These are phyloP conservation scores for Eilema depressum DNA, from an alignment of 2,888 invertebrate species.

Conservation along the genomic window DNA sequence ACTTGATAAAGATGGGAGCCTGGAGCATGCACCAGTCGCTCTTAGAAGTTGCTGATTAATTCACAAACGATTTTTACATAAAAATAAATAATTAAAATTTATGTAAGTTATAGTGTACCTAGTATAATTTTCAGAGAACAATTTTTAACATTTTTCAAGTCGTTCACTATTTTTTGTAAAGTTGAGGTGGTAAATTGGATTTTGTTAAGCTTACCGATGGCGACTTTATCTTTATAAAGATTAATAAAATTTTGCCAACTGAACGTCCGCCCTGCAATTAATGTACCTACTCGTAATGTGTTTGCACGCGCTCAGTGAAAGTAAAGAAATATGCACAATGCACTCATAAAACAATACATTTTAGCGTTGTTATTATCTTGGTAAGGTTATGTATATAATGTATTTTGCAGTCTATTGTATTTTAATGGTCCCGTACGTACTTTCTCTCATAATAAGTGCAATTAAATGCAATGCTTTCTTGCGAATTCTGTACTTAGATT, in stretches of 20 bases:
- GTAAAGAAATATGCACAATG: background rate
- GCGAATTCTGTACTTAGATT: background rate
- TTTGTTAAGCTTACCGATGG: too few relatives aligned
- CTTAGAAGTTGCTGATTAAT: too few relatives aligned
- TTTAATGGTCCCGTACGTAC: background rate
- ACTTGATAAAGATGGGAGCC: too few relatives aligned
- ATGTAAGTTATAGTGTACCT: too few relatives aligned
- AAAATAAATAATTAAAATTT: too few relatives aligned
- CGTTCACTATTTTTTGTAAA: too few relatives aligned
- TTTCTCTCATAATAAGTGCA: background rate
- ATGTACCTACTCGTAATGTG: background rate
- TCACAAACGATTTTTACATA: too few relatives aligned
- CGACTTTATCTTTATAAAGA: too few relatives aligned
- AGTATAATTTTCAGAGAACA: too few relatives aligned
- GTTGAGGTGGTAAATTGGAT: too few relatives aligned
- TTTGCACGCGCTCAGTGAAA: background rate
- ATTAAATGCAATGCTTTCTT: background rate
- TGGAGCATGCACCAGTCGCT: too few relatives aligned
- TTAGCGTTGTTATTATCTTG: background rate
- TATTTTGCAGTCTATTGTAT: background rate
- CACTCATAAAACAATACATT: background rate
- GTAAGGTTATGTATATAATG: conserved; percentile 3
- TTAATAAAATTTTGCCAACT: background rate
- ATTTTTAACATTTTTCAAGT: too few relatives aligned
- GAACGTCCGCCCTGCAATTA: background rate